Evolutionary conservation across 2,113 vertebrate species (phyloP).

Genomic region (Arothron firmamentum): DNA sequence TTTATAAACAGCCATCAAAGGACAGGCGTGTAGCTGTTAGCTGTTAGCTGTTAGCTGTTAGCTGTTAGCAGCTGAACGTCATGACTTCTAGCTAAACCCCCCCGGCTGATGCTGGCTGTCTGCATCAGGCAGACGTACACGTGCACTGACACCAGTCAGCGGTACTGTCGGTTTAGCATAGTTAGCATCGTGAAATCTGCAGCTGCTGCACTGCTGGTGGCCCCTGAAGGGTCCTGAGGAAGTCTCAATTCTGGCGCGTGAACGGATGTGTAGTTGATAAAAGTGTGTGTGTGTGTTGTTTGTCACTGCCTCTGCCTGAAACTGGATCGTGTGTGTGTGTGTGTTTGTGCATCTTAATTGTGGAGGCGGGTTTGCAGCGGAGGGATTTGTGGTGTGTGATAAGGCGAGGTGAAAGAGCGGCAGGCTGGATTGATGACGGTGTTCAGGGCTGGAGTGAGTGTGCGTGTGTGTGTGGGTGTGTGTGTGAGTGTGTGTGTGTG

Average conservation of each 20-base stretch:
- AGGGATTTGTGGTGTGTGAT: conserved; percentile 51
- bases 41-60: too few relatives aligned
- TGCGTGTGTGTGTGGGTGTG: conserved; percentile 6
- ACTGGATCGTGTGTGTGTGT: neutral
- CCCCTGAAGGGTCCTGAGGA: too few relatives aligned
- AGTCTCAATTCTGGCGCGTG: too few relatives aligned
- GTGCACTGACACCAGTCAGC: too few relatives aligned
- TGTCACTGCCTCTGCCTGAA: neutral
- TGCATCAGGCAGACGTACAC: too few relatives aligned
- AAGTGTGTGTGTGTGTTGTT: conserved; percentile 10
- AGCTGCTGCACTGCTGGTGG: too few relatives aligned
- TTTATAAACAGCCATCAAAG: conserved; percentile 1
- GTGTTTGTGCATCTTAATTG: conserved; percentile 22
- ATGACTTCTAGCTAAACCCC: neutral
- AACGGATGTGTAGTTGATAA: neutral
- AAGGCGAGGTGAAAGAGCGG: conserved; percentile 49
- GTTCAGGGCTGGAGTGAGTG: conserved; percentile 66
- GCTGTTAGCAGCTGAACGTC: too few relatives aligned
- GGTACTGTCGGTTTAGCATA: too few relatives aligned
- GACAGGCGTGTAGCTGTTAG: too few relatives aligned
- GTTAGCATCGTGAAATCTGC: too few relatives aligned
- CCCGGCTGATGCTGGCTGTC: neutral
- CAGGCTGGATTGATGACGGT: conserved; percentile 80
- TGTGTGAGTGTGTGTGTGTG: conserved; percentile 5
- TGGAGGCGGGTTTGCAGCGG: conserved; percentile 40